Conservation (phyloP, 2,888 invertebrate genomes). For the Encarsia formosa region DNA sequence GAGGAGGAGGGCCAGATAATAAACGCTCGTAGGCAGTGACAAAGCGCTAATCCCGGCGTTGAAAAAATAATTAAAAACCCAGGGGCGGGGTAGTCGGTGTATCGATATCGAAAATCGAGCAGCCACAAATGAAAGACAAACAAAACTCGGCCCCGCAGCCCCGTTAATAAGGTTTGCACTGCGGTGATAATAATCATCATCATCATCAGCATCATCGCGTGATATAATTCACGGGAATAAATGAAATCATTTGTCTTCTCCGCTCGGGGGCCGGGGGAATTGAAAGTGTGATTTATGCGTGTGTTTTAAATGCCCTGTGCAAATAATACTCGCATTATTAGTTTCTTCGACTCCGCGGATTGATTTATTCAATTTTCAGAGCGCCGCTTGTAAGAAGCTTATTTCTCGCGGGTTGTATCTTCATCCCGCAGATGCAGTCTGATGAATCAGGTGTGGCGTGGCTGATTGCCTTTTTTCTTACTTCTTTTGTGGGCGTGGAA, state of each 20-base stretch:
- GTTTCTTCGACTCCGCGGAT: too few species aligned
- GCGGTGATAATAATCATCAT: too few species aligned
- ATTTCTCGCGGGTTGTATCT: too few species aligned
- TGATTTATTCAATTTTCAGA: too few species aligned
- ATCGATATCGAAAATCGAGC: conserved; percentile 22
- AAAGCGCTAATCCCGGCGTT: background rate
- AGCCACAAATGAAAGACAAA: conserved; percentile 29
- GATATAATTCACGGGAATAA: conserved; percentile 46
- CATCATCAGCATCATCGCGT: conserved; percentile 16
- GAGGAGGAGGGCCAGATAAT: background rate
- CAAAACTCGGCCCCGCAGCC: conserved; percentile 14
- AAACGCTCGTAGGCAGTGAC: background rate
- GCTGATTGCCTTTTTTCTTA: conserved; percentile 42
- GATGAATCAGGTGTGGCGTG: too few species aligned
- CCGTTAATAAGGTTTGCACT: conserved; percentile 20
- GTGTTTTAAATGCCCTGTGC: too few species aligned
- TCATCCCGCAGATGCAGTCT: too few species aligned
- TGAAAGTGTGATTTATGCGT: conserved; percentile 28
- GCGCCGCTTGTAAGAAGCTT: too few species aligned
- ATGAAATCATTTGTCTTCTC: conserved; percentile 48
- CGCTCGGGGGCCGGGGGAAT: conserved; percentile 13
- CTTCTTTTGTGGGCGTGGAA: conserved; percentile 53
- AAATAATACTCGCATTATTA: too few species aligned
- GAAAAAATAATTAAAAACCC: conserved; percentile 20
- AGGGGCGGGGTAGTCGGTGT: background rate